These are phyloP conservation scores for Neolamprologus toae DNA, from an alignment of 2,113 vertebrate species.

Conservation along the genomic window DNA sequence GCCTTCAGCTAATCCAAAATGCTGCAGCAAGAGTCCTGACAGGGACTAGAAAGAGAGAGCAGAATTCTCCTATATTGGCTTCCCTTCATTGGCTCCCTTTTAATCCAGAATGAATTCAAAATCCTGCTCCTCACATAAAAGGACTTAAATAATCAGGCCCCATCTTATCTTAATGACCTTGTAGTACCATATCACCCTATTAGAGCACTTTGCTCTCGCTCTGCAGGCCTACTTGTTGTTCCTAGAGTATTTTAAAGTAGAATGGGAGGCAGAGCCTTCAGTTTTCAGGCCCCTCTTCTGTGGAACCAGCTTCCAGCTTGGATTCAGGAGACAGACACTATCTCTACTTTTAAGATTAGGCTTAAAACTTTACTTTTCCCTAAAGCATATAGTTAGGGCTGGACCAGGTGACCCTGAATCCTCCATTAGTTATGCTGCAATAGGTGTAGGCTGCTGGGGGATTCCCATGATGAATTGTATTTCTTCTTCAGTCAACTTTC, in stretches of 20 bases:
- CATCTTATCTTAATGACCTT: neutral
- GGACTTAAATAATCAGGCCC: neutral
- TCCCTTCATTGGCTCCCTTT: accelerated
- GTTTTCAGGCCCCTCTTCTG: neutral
- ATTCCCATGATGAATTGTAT: no score
- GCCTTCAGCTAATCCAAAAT: accelerated
- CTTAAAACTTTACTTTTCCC: accelerated
- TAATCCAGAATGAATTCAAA: neutral
- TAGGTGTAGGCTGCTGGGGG: accelerated
- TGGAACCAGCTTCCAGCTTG: neutral
- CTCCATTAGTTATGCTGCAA: no score
- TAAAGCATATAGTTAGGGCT: no score
- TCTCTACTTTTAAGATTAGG: accelerated
- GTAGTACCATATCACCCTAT: neutral
- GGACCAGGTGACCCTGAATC: no score
- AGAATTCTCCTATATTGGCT: accelerated
- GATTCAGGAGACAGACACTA: accelerated
- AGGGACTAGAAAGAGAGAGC: neutral
- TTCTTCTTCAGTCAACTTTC: neutral
- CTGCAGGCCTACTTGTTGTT: neutral
- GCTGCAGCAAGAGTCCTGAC: accelerated
- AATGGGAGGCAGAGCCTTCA: neutral
- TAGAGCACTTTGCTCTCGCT: accelerated
- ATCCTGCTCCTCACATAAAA: neutral
- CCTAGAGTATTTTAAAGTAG: neutral